phyloP scores from a whole-genome alignment of 2,888 invertebrate species.

The Brachyopa scutellaris region DNA sequence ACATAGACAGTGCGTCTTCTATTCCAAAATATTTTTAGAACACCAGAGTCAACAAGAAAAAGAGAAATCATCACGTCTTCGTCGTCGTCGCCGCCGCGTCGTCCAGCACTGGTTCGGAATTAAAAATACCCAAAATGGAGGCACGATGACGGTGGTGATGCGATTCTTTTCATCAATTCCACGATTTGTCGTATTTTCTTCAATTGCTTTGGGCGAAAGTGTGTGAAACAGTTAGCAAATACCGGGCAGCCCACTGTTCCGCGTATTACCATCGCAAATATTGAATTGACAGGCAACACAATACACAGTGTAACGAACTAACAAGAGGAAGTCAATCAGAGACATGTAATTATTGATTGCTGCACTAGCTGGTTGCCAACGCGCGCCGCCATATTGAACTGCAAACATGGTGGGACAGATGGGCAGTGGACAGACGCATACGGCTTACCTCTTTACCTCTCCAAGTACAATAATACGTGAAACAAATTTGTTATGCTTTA shows the following conservation, averaged over 20 bases:
- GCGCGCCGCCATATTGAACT: neutral
- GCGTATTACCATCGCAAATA: slow-evolving; percentile 52
- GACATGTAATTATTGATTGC: slow-evolving; percentile 48
- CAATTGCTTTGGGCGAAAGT: slow-evolving; percentile 21
- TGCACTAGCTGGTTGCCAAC: slow-evolving; percentile 28
- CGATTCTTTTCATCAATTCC: neutral
- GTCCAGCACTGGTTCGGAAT: slow-evolving; percentile 9
- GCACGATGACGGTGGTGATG: slow-evolving; percentile 6
- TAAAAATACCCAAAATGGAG: slow-evolving; percentile 38
- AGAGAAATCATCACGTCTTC: slow-evolving; percentile 35
- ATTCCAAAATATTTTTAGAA: slow-evolving; percentile 28
- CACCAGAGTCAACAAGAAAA: neutral
- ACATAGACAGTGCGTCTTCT: slow-evolving; percentile 19
- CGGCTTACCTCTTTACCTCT: no score
- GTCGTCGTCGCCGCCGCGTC: neutral
- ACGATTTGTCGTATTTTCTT: slow-evolving; percentile 11
- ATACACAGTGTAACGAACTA: neutral
- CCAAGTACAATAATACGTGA: slow-evolving; percentile 27
- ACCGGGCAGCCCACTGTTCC: slow-evolving; percentile 2
- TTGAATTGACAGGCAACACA: slow-evolving; percentile 51
- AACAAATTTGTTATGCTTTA: slow-evolving; percentile 67
- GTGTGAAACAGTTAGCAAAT: slow-evolving; percentile 6
- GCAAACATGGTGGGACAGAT: neutral
- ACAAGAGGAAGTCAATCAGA: slow-evolving; percentile 48
- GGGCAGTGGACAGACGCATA: neutral